Percentiles rank a stretch among this genome's conserved stretches.
Conservation (phyloP, 2,113 vertebrate species). For the Oryzias celebensis region DNA sequence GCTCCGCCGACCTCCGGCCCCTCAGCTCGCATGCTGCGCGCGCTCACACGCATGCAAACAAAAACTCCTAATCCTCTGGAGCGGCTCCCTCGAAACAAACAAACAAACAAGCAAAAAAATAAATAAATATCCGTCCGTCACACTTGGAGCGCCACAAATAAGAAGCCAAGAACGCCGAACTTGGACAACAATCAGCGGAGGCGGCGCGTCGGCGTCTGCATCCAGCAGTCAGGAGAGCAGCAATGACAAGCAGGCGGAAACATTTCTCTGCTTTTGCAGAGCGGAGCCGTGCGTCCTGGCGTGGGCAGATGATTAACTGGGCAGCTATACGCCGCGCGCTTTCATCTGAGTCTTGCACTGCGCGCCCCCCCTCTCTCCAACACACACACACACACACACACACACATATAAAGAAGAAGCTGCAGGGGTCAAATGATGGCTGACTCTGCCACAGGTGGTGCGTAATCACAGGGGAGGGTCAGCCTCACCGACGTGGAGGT, state of each 20-base stretch:
- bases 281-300: conserved; percentile 45
- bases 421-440: conserved; percentile 32
- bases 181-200: conserved; percentile 20
- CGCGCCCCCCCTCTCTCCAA: background rate
- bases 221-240: conserved; percentile 18
- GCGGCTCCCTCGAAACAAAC: background rate
- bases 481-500: too few species aligned
- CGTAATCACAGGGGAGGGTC: conserved; percentile 13
- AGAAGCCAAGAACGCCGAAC: conserved; percentile 28
- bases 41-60: background rate
- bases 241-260: conserved; percentile 56
- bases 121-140: conserved; percentile 9
- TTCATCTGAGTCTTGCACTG: too few species aligned
- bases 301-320: conserved; percentile 63
- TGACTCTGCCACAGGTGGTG: conserved; percentile 65
- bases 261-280: conserved; percentile 37
- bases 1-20: conserved; percentile 45
- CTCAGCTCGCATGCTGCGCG: conserved; percentile 56
- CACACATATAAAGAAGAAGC: background rate
- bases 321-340: background rate
- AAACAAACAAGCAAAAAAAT: background rate
- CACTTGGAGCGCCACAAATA: conserved; percentile 8
- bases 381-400: background rate
- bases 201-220: conserved; percentile 20
- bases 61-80: conserved; percentile 7